Base-by-base conservation (phyloP, 2,113 vertebrate species). In the Xiphorhynchus elegans region DNA sequence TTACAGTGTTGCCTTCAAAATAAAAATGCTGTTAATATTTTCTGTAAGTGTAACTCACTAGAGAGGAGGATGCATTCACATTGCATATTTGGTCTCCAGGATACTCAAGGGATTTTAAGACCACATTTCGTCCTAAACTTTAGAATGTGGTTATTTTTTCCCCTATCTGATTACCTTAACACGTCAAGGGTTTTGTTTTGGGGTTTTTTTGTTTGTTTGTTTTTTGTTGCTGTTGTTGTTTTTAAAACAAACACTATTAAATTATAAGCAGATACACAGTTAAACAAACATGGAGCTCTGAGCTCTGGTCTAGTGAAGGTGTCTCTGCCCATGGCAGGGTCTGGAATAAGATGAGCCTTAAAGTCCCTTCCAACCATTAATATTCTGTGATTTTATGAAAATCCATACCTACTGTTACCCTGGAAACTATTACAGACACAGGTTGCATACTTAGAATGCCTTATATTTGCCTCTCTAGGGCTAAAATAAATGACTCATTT, bases 321-420 rank as follows among this genome's bases (percentile, higher is more conserved):
- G 47, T 42, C 17, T 35, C 72, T 90, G 87, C 49, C 56, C 56
- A 31, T 49, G 63, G 64, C 72, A 84, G 49, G 29, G 31, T 31
- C 33, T 56, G 56, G 35, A 70, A 69, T 33, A 23, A 69, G 46
- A 70, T 24, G 49, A 77, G 63, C 55, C 33, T 49, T 26, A 6
- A 28, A 63, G 25, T 28, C 35, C 35, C 42, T 63, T 77, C 35
- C 64, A 90, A 50, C 56, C 40, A 42, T 55, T 69, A 63, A 49
- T 64, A 50, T 35, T 70, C 56, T 37, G 3, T 37, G 31, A 70
- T 56, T 70, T 64, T 24, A 28, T 37, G 67, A 83, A 92, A 90
- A 80, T 62, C 37, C n/a, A 37, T 16, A 91, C 50, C 58, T 96
- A 62, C 56, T 73, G 88, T 93, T 93, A 89, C 83, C 67, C 62